Conservation (phyloP, 2,797 vertebrate genomes). For the Phrynocephalus guinanensis region DNA sequence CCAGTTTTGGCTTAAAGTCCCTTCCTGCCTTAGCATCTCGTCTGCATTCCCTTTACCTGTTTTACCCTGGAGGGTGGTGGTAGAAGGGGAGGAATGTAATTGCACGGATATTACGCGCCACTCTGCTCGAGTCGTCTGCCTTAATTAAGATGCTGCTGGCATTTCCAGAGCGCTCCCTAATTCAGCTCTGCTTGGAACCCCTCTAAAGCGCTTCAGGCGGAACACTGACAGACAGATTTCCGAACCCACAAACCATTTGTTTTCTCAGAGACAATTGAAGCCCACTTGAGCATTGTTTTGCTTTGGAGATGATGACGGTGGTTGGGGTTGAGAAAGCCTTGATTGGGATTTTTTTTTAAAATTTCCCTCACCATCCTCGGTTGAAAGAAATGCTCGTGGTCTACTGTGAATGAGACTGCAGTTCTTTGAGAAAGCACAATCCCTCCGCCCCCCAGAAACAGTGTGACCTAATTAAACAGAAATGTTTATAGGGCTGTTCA, state of each 20-base stretch:
- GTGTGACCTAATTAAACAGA: neutral
- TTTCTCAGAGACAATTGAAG: constrained; percentile 3
- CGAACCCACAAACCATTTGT: rapidly evolving
- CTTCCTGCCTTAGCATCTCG: constrained; percentile 19
- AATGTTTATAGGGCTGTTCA: neutral
- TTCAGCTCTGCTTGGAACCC: rapidly evolving
- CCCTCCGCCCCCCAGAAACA: neutral
- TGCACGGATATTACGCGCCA: neutral
- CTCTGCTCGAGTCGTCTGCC: neutral
- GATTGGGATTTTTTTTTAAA: neutral
- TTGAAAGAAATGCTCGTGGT: neutral
- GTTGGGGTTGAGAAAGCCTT: neutral
- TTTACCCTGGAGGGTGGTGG: neutral
- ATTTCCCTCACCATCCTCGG: neutral
- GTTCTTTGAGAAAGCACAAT: neutral
- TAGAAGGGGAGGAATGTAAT: too few species aligned
- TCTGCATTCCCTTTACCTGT: constrained; percentile 19
- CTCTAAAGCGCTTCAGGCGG: neutral
- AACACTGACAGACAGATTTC: neutral
- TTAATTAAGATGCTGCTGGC: neutral
- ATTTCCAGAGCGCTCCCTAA: neutral
- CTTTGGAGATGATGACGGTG: neutral
- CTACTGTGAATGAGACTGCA: neutral
- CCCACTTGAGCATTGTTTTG: neutral
- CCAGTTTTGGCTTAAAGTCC: constrained; percentile 17